Base-by-base conservation (phyloP, 2,888 invertebrate species). In the Eupithecia subumbrata region DNA sequence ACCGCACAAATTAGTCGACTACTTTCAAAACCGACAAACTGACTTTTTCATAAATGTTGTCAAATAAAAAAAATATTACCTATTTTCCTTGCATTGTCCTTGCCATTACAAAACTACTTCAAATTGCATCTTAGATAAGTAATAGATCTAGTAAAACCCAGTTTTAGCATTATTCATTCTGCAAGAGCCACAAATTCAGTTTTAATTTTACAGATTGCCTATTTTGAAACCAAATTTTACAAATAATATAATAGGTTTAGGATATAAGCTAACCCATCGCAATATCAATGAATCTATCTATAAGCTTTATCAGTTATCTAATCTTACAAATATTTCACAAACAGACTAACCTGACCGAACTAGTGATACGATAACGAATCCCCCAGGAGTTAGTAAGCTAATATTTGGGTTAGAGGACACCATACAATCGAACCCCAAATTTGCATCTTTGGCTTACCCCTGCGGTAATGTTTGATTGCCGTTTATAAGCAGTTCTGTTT, bases 361-460 rank as follows among this genome's bases (percentile, higher is more conserved):
- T 82, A 76, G 72, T 78, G 77, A 74, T 67, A 74, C 82, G 87
- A 87, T 87, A 90, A 87, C 87, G 82, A 84, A 83, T 85, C 88
- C 86, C 85, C 78, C 45, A 83, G 79, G 82, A 85, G 80, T 80
- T 80, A 80, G 86, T 85, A 82, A 86, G 84, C 88, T 84, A 88
- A 89, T 89, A 88, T 88, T 88, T 87, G 85, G 83, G 82, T 86
- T 84, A 76, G 81, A 85, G 82, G 84, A 86, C 88, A 60, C 60
- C 22, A 60, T 25, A 60, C 60, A 84, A 85, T 85, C 82, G 82
- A 80, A 83, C 83, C 81, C 83, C 79, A 80, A 82, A 78, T 82
- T 83, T 82, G 80, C 79, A 81, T 82, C 82, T 83, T 80, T 79
- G 80, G 76, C 78, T 64, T 77, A 76, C 81, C 78, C 77, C 69